Evolutionary conservation across 1,140 invertebrate genomes (phyloP).

Genomic region (Drosophila sp.): DNA sequence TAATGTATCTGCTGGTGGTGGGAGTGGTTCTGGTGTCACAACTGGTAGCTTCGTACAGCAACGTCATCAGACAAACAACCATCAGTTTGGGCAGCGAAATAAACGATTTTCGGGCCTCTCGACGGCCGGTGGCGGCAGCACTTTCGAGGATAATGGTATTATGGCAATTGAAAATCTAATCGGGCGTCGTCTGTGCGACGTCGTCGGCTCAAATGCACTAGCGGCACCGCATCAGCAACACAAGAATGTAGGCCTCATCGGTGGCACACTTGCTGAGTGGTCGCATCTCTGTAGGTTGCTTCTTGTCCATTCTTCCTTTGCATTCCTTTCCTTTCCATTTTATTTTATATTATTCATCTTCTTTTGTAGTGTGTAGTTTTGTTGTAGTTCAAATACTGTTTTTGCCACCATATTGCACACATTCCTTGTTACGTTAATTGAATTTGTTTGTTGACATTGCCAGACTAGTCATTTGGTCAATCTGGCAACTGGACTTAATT

Average conservation of each 20-base stretch:
- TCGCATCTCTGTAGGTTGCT: conserved; percentile 84
- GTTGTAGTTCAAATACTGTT: conserved; percentile 24
- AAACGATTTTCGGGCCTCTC: conserved; percentile 75
- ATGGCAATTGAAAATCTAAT: conserved; percentile 84
- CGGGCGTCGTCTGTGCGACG: conserved; percentile 79
- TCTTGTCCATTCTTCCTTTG: conserved; percentile 57
- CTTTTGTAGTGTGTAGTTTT: conserved; percentile 35
- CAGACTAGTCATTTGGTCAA: background rate
- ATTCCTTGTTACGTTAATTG: conserved; percentile 1
- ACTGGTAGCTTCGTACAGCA: conserved; percentile 26
- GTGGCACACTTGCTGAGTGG: conserved; percentile 78
- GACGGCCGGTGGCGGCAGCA: conserved; percentile 38
- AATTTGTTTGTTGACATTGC: conserved; percentile 6
- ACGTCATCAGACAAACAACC: conserved; percentile 31
- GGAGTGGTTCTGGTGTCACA: conserved; percentile 5
- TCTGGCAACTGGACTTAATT: conserved; percentile 10
- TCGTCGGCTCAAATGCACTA: conserved; percentile 76
- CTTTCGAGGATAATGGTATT: conserved; percentile 84
- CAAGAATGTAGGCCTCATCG: conserved; percentile 79
- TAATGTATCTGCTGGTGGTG: conserved; percentile 1
- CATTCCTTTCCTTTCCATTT: conserved; percentile 34
- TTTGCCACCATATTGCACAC: conserved; percentile 2
- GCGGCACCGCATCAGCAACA: conserved; percentile 67
- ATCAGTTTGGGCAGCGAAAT: conserved; percentile 62
- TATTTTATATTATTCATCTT: background rate